Percentiles rank a stretch among this genome's conserved stretches.
These are phyloP conservation scores for Lindbergichthys nudifrons DNA, from an alignment of 2,797 vertebrate genomes.

Conservation along the genomic window DNA sequence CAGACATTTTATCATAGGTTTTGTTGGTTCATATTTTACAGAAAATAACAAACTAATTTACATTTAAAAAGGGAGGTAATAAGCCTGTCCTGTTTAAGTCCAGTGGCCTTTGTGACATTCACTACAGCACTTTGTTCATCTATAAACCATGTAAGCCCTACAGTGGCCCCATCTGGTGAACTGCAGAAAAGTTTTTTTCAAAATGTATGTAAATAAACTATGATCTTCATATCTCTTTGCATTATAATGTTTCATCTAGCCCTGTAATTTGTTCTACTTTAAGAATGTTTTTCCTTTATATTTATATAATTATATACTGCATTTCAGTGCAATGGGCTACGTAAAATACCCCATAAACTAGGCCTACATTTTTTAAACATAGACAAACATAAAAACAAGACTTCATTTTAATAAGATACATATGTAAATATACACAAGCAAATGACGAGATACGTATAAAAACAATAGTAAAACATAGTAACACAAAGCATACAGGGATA, in stretches of 20 bases:
- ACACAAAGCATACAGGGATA: too few species aligned
- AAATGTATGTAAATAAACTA: background rate
- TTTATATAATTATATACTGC: background rate
- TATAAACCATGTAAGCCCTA: slow-evolving; percentile 43
- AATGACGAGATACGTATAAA: too few species aligned
- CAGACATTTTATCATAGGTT: background rate
- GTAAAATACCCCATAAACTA: background rate
- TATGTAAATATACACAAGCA: too few species aligned
- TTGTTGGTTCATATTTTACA: background rate
- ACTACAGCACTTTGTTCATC: slow-evolving; percentile 22
- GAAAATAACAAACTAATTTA: background rate
- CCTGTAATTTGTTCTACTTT: background rate
- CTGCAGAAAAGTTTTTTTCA: slow-evolving; percentile 45
- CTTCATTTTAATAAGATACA: too few species aligned
- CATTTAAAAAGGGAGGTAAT: background rate
- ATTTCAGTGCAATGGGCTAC: too few species aligned
- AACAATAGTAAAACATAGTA: too few species aligned
- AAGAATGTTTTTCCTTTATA: background rate
- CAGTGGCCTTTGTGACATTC: slow-evolving; percentile 7
- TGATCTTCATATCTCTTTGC: background rate
- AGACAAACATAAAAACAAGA: too few species aligned
- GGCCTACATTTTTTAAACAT: too few species aligned
- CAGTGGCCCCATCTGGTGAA: slow-evolving; percentile 79
- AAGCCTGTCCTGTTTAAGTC: slow-evolving; percentile 3
- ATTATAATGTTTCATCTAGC: background rate